phyloP scores from a whole-genome alignment of 2,888 invertebrate genomes.

The Herminia tarsipennalis region DNA sequence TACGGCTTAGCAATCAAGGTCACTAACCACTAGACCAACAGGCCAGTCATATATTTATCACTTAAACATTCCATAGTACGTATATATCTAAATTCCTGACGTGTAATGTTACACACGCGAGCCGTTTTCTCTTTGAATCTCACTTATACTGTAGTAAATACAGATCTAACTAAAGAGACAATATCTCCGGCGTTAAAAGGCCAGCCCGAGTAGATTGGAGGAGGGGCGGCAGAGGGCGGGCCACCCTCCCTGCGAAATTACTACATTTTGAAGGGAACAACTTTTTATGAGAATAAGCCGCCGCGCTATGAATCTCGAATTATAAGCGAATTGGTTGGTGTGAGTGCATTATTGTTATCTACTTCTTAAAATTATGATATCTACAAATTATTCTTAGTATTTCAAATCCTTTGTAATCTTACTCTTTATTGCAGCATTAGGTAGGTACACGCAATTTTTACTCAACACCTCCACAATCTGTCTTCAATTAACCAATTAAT shows the following conservation, averaged over 20 bases:
- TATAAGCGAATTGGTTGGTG: slow-evolving; percentile 73
- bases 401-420: too few relatives aligned
- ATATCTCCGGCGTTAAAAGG: slow-evolving; percentile 84
- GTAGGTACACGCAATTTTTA: slow-evolving; percentile 24
- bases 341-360: slow-evolving; percentile 22
- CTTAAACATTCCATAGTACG: slow-evolving; percentile 17
- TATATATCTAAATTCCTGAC: slow-evolving; percentile 14
- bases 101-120: slow-evolving; percentile 24
- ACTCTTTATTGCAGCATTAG: background rate
- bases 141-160: slow-evolving; percentile 75
- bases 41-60: too few relatives aligned
- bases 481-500: slow-evolving; percentile 47
- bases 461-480: slow-evolving; percentile 23
- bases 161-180: slow-evolving; percentile 84
- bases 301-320: slow-evolving; percentile 84
- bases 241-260: slow-evolving; percentile 80
- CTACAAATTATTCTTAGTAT: background rate
- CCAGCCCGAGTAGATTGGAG: slow-evolving; percentile 72
- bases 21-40: too few relatives aligned
- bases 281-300: slow-evolving; percentile 85
- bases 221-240: slow-evolving; percentile 47
- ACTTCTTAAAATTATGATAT: slow-evolving; percentile 6
- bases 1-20: too few relatives aligned
- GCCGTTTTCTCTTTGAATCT: slow-evolving; percentile 56
- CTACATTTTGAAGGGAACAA: slow-evolving; percentile 85